Base-by-base conservation (phyloP, 2,113 vertebrate genomes). In the Sapayoa aenigma region DNA sequence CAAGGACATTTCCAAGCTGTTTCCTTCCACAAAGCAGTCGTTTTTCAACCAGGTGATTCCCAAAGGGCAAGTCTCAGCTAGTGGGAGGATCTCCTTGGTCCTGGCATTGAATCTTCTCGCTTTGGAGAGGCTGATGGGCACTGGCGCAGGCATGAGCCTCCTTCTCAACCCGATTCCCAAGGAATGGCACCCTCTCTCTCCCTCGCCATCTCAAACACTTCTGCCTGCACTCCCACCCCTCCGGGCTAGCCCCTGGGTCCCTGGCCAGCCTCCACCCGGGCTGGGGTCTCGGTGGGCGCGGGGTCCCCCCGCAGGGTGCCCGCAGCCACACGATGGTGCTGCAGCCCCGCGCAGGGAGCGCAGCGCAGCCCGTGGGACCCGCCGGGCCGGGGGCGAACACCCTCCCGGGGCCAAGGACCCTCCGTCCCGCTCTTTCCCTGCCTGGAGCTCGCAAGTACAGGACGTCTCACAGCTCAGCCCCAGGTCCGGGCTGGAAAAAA, bases 281-380 rank as follows among this genome's bases (percentile, higher is more conserved):
- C 19, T 10, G 53, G 59, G 59, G 52, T 44, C 20, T 35, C 60
- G 42, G 52, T 25, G 59, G 24, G 31, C 14, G 12, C 12, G 17
- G 66, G 47, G 67, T 33, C 18, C 67, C 65, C 84, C 55, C 14
- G 90, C 53, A 6, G n/a, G 68, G 75, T 35, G 25, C 75, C 25
- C 56, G 87, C 87, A 46, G 88, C 96, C 96, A 93, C 96, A 95
- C 89, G 96, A 92, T 91, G 96, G 96, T 44, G 94, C 91, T 95
- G 89, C 93, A 94, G 84, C 75, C 87, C 69, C 79, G 24, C 93
- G 37, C 47, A 80, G 41, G 41, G 14, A 60, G 90, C 27, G 49
- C 19, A 24, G 47, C 59, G 58, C 69, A 6, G 59, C 68, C 72
- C 28, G 80, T 33, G 46, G 85, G 1, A 1, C 41, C 5, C 50